Base-by-base conservation (phyloP, 2,797 vertebrate species). In the Hozukius guyotensis region DNA sequence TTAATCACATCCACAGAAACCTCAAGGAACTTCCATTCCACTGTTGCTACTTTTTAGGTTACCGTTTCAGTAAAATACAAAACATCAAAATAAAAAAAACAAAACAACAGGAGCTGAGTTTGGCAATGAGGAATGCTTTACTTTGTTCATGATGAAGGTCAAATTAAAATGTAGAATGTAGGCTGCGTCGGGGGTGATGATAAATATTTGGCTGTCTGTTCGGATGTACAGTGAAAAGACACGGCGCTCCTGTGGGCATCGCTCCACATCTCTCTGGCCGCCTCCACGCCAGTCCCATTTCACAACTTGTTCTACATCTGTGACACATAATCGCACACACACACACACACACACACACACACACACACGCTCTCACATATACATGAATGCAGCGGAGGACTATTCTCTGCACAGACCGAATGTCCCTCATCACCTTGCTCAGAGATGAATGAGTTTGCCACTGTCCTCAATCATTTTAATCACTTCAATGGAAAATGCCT, bases 401-500 rank as follows among this genome's bases (percentile, higher is more conserved):
- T 82, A 77, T 75, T 76, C 77, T 75, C 72, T 49, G 46, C 46
- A 77, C 80, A 60, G 70, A 82, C 71, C 74, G 80, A 84, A 55
- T 77, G 91, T 94, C 94, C 91, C 90, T 90, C 90, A 87, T 95
- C 94, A 95, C 95, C 94, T 95, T 95, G 94, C 94, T 95, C 88
- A 91, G 87, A 94, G 94, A 95, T 94, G 92, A 94, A 95, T 95
- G 91, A 86, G 90, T 93, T 94, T 53, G 75, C 92, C 74, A 81
- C 85, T 93, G 92, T 94, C 93, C 94, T 96, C 94, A 91, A 95
- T 96, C 95, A 95, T 95, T 95, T 95, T 94, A 96, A 96, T 96
- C 94, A 95, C 94, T 92, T 91, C 90, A 89, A 87, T 89, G 88
- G 93, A 95, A 95, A 92, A 93, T 72, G 92, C 90, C 93, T 92